phyloP scores from a whole-genome alignment of 2,888 invertebrate genomes.

The Aspidapion aeneum region DNA sequence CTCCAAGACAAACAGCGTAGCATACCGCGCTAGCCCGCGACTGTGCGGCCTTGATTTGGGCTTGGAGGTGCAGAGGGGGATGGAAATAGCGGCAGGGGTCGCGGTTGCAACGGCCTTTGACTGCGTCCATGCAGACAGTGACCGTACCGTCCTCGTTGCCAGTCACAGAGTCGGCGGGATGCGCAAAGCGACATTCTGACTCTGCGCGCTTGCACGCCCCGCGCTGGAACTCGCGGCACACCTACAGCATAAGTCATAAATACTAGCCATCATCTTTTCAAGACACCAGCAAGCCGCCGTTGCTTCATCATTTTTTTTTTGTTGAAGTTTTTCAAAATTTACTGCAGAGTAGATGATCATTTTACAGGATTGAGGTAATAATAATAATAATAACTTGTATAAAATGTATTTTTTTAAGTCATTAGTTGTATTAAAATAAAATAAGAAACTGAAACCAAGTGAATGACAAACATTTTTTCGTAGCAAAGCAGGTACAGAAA shows the following conservation, averaged over 20 bases:
- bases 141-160: conserved; percentile 98
- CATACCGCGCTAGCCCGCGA: conserved; percentile 88
- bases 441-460: no score
- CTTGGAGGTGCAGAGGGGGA: conserved; percentile 99
- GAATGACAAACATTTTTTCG: no score
- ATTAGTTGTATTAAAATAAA: no score
- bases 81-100: conserved; percentile 99
- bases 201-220: conserved; percentile 97
- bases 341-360: no score
- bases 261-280: no score
- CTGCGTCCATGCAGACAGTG: conserved; percentile 99
- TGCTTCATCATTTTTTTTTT: conserved; percentile 30
- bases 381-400: no score
- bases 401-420: no score
- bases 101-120: conserved; percentile 98
- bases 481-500: no score
- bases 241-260: conserved; percentile 62
- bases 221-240: conserved; percentile 98
- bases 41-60: conserved; percentile 98
- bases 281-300: conserved; percentile 46
- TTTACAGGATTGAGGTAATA: no score
- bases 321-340: no score
- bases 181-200: conserved; percentile 98
- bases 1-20: conserved; percentile 61
- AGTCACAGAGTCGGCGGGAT: conserved; percentile 95